Percentiles rank a stretch among this genome's conserved stretches.
Conservation (phyloP, 1,140 invertebrate genomes). For the Elysia chlorotica region DNA sequence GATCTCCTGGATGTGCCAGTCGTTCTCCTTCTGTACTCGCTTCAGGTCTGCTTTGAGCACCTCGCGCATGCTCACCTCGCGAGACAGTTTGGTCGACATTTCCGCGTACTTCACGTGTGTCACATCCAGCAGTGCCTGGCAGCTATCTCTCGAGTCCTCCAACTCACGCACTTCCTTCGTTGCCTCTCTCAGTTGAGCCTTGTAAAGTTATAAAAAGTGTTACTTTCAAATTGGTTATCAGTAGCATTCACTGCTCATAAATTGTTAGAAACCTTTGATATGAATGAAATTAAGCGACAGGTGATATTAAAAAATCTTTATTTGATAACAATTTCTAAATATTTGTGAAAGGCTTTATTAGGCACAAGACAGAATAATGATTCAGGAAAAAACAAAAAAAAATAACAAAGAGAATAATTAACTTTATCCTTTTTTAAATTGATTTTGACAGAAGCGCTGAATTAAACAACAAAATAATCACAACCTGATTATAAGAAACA, state of each 20-base stretch:
- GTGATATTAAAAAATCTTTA: too few relatives aligned
- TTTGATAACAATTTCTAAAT: too few relatives aligned
- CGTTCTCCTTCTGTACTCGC: slow-evolving; percentile 18
- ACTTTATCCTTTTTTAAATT: neutral
- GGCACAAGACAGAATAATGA: too few relatives aligned
- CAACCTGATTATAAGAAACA: too few relatives aligned
- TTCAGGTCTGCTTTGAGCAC: slow-evolving; percentile 7
- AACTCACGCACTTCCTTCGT: slow-evolving; percentile 27
- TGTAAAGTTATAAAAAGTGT: neutral
- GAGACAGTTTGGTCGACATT: neutral
- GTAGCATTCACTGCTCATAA: too few relatives aligned
- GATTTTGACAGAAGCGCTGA: too few relatives aligned
- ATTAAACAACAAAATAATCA: too few relatives aligned
- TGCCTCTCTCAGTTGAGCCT: slow-evolving; percentile 26
- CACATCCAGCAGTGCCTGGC: neutral
- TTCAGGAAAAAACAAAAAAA: neutral
- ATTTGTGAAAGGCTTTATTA: too few relatives aligned
- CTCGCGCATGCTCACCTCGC: neutral
- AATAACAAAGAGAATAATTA: neutral
- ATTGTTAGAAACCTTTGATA: too few relatives aligned
- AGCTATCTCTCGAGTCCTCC: slow-evolving; percentile 10
- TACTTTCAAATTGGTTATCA: too few relatives aligned
- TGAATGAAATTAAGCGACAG: too few relatives aligned
- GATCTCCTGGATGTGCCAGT: slow-evolving; percentile 17
- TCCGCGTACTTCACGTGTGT: neutral